Evolutionary conservation across 2,797 vertebrate genomes (phyloP), one percentile per base, ranked within the genome.

Genomic region (Semotilus atromaculatus): DNA sequence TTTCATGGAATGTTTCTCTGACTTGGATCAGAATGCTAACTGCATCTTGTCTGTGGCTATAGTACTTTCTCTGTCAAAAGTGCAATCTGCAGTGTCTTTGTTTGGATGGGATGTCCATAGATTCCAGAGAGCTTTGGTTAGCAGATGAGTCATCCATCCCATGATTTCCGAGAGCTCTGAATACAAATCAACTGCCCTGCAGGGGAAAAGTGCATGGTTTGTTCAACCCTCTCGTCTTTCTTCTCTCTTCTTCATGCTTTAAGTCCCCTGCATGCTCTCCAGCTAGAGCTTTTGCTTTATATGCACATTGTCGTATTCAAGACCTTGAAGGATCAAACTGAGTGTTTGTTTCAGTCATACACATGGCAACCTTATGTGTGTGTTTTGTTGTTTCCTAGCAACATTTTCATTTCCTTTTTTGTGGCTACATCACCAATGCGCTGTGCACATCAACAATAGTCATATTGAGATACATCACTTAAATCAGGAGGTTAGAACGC

Each of bases 201-300:
- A 82, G 89, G 82, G 86, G 83, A 87, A 82, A 83, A 81, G 82
- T 87, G 81, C 85, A 76, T 80, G 64, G 86, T 80, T 76, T 86
- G 85, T 40, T 81, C 88, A 86, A 86, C 84, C 83, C 78, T 86
- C 76, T 78, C 55, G 31, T 53, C 82, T 85, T 66, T 82, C 80
- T 72, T 62, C 19, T 73, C 82, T 38, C 85, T 80, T 68, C 21
- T 26, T 75, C 9, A 68, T 29, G 14, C 2, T 38, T 38, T 8
- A 76, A 76, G 13, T 13, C 7, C 13, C 34, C 31, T 71, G 45
- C 9, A 29, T 81, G 14, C 1, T 83, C 11, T 84, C 4, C 19
- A 29, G 7, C 16, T n/a, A 5, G 2, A 83, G 64, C 14, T n/a
- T 64, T 38, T 21, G 4, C 19, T 60, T 14, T 14, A 48, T 29